Percentiles rank a stretch among this genome's conserved stretches.
These are phyloP conservation scores for Metalampra italica DNA, from an alignment of 2,888 invertebrate genomes.

Conservation along the genomic window DNA sequence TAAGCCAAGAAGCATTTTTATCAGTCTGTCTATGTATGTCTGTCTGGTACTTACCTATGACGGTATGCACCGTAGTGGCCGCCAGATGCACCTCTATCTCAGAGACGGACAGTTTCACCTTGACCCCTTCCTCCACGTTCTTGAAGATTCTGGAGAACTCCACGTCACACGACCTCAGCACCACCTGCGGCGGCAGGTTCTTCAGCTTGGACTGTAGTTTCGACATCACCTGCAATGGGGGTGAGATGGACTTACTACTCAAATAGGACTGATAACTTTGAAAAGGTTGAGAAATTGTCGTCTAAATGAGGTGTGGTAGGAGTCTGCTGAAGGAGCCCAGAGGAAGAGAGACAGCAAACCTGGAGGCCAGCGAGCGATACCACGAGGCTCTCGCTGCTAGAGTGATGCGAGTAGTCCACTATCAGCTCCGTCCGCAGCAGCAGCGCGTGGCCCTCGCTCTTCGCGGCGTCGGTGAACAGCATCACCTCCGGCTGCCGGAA, in stretches of 20 bases:
- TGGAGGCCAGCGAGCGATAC: slow-evolving; percentile 58
- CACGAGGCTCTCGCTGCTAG: slow-evolving; percentile 81
- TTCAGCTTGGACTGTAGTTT: slow-evolving; percentile 77
- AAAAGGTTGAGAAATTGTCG: no score
- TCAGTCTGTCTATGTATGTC: no score
- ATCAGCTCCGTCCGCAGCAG: slow-evolving; percentile 84
- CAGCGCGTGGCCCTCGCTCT: slow-evolving; percentile 80
- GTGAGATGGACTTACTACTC: neutral
- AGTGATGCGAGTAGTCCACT: slow-evolving; percentile 83
- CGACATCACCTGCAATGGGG: slow-evolving; percentile 68
- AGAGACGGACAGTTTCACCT: slow-evolving; percentile 81
- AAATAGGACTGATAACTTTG: no score
- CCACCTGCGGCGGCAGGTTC: slow-evolving; percentile 76
- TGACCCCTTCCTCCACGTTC: slow-evolving; percentile 81
- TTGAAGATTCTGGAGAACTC: slow-evolving; percentile 82
- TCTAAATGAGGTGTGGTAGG: no score
- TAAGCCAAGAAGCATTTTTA: neutral
- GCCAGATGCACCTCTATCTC: slow-evolving; percentile 85
- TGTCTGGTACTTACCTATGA: slow-evolving; percentile 72
- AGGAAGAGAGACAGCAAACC: no score
- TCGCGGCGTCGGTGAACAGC: slow-evolving; percentile 83
- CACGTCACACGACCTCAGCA: slow-evolving; percentile 83
- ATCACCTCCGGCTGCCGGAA: slow-evolving; percentile 88
- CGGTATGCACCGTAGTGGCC: slow-evolving; percentile 84
- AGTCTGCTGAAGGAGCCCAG: no score